A percentile compares a stretch with the other conserved stretches of the same genome.
Conservation (phyloP, 2,797 vertebrate genomes). For the Spatula clypeata region DNA sequence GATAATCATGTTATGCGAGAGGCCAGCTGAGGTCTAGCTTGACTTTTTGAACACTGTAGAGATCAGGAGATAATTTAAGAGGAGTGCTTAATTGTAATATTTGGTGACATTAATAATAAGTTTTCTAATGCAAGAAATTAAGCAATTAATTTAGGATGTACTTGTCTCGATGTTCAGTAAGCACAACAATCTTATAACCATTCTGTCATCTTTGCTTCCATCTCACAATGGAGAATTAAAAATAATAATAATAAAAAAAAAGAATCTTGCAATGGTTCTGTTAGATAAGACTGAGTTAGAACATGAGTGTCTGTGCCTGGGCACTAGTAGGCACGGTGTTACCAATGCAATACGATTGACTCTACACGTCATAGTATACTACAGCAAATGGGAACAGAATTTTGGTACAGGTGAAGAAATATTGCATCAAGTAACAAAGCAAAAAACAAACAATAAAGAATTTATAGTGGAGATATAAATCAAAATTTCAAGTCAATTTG, state of each 20-base stretch:
- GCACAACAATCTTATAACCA: neutral
- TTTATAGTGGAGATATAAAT: neutral
- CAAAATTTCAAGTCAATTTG: neutral
- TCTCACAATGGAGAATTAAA: too few species aligned
- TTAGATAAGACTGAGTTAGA: neutral
- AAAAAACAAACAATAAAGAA: neutral
- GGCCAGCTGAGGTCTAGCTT: slow-evolving; percentile 9
- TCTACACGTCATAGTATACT: neutral
- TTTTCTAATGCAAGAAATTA: slow-evolving; percentile 42
- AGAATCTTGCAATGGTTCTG: neutral
- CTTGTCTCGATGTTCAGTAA: slow-evolving; percentile 2
- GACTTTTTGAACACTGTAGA: neutral
- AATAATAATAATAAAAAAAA: too few species aligned
- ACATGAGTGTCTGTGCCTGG: neutral
- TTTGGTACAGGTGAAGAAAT: neutral
- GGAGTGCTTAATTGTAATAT: slow-evolving; percentile 66
- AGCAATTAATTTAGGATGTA: slow-evolving; percentile 46
- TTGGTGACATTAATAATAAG: slow-evolving; percentile 63
- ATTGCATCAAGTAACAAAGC: neutral
- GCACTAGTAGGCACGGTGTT: neutral
- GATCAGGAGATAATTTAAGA: slow-evolving; percentile 61
- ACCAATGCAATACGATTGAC: rapidly evolving
- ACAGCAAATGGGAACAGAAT: neutral
- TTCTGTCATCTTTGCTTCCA: neutral
- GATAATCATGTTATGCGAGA: slow-evolving; percentile 3